Evolutionary conservation across 2,797 vertebrate genomes (phyloP).

Genomic region (Microcaecilia unicolor): DNA sequence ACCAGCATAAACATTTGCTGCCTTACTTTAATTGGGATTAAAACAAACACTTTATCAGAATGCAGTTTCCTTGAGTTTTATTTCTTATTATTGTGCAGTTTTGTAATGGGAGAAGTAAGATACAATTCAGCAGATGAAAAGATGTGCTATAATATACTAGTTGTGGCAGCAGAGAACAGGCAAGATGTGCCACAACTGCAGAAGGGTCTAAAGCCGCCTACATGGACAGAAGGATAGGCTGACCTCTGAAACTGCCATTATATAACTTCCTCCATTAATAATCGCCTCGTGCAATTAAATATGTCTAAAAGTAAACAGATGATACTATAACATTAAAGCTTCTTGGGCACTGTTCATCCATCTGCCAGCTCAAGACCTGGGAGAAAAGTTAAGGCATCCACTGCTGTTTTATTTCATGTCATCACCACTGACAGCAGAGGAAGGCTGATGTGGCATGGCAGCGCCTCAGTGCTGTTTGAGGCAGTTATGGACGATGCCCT

Average conservation of each 20-base stretch:
- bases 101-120: constrained; percentile 36
- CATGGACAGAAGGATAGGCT: constrained; percentile 13
- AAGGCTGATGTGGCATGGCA: constrained; percentile 8
- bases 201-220: constrained; percentile 28
- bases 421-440: neutral
- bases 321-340: no score
- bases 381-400: constrained; percentile 2
- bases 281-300: constrained; percentile 23
- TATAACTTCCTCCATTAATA: constrained; percentile 23
- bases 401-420: neutral
- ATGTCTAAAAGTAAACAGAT: neutral
- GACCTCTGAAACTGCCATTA: constrained; percentile 12
- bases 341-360: neutral
- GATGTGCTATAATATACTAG: neutral
- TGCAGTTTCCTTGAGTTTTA: constrained; percentile 29
- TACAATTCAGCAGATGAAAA: no score
- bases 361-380: constrained; percentile 3
- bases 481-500: constrained; percentile 1
- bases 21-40: constrained; percentile 11
- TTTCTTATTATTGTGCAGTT: constrained; percentile 37
- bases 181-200: constrained; percentile 9
- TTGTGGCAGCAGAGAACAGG: constrained; percentile 14
- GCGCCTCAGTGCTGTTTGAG: neutral
- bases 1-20: neutral
- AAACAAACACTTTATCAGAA: neutral